Evolutionary conservation across 1,140 invertebrate species (phyloP), one percentile per base, ranked within the genome.

Genomic region (Lysiphlebus fabarum): DNA sequence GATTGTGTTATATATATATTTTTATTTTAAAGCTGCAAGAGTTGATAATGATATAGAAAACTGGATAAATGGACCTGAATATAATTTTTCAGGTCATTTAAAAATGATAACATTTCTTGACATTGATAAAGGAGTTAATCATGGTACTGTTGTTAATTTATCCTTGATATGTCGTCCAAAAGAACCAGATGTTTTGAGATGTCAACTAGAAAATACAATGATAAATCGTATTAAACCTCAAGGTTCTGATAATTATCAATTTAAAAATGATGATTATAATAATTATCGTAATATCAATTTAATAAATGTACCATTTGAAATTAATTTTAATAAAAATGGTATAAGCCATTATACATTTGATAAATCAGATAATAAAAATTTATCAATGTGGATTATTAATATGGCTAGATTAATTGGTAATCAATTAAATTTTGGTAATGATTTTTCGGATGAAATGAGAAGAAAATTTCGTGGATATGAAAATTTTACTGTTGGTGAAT

Each of bases 401-500:
- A 67, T 75, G 54, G 67, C 70, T 11, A 58, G 71, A 33, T 50
- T 71, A 2, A 67, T 77, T 4, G 64, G 65, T 0, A 72, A 69
- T 57, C 73, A 75, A 44, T 54, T 75, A 11, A 68, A 58, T 47
- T 62, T 71, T 17, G 70, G 76, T 14, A 56, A 67, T 7, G 62
- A 62, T 41, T 41, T 62, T 8, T 50, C 59, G 33, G 56, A 65
- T 11, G 66, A 64, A 33, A 54, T 62, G 4, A 66, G 59, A 1
- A 59, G 62, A 7, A 65, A 65, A 6, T 73, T 70, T 56, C 64
- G 67, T 6, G 61, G 63, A n/a, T 62, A 68, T 64, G 75, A 81
- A 63, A 71, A 73, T 54, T 70, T 71, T 5, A 72, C 70, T 1
- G 62, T 69, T 12, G 77, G 75, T 12, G 66, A 75, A 36, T 79